These are phyloP conservation scores for Podiceps cristatus DNA, from an alignment of 2,113 vertebrate species.

Conservation along the genomic window DNA sequence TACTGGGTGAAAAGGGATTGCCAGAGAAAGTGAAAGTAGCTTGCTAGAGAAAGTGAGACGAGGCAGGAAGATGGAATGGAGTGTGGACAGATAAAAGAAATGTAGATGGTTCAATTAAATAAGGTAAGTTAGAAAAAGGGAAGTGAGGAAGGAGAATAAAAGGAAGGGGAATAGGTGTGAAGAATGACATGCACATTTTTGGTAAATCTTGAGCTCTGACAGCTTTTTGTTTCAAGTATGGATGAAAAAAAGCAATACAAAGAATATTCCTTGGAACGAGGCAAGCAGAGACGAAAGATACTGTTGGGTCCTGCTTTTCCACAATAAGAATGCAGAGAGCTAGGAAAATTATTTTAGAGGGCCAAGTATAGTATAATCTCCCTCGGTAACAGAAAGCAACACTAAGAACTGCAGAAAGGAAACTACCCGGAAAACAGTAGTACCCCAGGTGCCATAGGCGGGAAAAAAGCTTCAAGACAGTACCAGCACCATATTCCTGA, in stretches of 20 bases:
- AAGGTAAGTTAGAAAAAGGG: background rate
- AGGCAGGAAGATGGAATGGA: background rate
- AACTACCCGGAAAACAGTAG: background rate
- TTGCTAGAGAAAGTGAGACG: background rate
- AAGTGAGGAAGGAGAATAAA: background rate
- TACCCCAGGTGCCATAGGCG: background rate
- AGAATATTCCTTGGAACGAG: background rate
- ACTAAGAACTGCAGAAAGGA: background rate
- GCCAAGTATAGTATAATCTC: background rate
- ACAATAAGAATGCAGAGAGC: background rate
- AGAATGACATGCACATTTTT: background rate
- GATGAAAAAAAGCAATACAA: accelerated
- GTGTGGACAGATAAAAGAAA: background rate
- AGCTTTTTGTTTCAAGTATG: background rate
- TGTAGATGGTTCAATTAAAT: background rate
- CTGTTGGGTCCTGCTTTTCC: background rate
- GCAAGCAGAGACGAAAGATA: background rate
- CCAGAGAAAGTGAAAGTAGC: background rate
- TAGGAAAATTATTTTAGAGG: background rate
- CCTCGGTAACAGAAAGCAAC: background rate
- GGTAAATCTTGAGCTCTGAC: background rate
- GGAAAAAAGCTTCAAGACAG: background rate
- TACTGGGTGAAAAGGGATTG: background rate
- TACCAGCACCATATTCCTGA: background rate
- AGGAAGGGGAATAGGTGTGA: background rate